Conservation (phyloP, 2,888 invertebrate genomes). For the Drosophila macrospina region DNA sequence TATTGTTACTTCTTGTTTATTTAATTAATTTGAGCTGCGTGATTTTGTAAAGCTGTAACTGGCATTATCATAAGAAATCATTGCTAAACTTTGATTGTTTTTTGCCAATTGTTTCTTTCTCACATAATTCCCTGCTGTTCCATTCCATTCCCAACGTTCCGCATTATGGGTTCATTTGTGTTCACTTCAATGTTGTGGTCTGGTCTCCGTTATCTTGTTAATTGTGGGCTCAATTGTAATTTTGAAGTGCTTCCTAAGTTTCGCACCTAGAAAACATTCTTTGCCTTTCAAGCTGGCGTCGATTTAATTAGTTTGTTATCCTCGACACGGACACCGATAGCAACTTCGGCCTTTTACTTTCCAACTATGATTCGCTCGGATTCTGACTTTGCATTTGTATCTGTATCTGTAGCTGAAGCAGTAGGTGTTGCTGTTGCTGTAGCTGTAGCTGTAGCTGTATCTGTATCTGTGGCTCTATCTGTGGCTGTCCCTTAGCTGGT, state of each 20-base stretch:
- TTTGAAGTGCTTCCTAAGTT: conserved; percentile 68
- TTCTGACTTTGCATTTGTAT: neutral
- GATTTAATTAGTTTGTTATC: conserved; percentile 78
- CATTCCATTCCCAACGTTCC: neutral
- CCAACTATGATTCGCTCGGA: conserved; percentile 5
- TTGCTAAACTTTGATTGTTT: conserved; percentile 73
- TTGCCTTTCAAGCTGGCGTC: conserved; percentile 45
- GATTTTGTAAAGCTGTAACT: conserved; percentile 53
- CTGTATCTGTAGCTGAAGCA: neutral
- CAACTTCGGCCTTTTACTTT: conserved; percentile 17
- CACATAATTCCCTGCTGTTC: neutral
- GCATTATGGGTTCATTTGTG: neutral
- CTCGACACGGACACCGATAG: conserved; percentile 27
- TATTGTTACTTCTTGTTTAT: conserved; percentile 38
- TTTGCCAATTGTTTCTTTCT: conserved; percentile 54
- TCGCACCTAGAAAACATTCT: conserved; percentile 69
- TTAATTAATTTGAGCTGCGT: conserved; percentile 67
- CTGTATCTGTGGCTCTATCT: neutral
- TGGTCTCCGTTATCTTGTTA: conserved; percentile 67
- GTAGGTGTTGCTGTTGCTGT: too few relatives aligned
- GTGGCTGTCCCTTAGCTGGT: conserved; percentile 1
- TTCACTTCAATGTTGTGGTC: conserved; percentile 14
- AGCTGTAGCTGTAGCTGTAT: neutral
- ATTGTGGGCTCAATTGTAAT: conserved; percentile 73
- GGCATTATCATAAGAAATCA: conserved; percentile 62